A percentile compares a stretch with the other conserved stretches of the same genome.
These are phyloP conservation scores for Nibea albiflora DNA, from an alignment of 2,113 vertebrate genomes.

Conservation along the genomic window DNA sequence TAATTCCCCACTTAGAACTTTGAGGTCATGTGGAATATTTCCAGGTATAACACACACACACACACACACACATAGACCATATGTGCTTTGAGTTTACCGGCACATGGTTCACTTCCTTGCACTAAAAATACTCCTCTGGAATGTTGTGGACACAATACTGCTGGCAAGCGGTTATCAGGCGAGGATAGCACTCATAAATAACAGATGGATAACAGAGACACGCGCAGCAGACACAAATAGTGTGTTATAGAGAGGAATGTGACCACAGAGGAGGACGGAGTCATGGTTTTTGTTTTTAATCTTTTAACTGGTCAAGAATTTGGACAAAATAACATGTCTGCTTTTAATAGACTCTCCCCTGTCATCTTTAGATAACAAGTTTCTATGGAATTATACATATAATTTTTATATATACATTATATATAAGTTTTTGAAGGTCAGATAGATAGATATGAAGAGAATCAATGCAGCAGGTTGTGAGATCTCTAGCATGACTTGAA, in stretches of 20 bases:
- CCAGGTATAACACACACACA: conserved; percentile 16
- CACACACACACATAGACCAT: neutral
- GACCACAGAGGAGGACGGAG: neutral
- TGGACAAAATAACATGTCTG: neutral
- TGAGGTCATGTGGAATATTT: conserved; percentile 4
- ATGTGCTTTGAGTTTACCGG: conserved; percentile 51
- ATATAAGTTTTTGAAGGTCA: neutral
- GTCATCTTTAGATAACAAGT: neutral
- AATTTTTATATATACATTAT: no score
- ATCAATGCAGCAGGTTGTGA: no score
- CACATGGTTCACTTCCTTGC: conserved; percentile 52
- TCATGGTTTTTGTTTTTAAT: conserved; percentile 5
- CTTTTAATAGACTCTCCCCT: neutral
- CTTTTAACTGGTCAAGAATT: neutral
- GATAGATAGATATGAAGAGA: no score
- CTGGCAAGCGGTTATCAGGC: neutral
- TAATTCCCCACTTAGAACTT: neutral
- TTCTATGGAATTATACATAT: neutral
- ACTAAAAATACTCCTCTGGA: conserved; percentile 69
- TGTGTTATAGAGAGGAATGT: conserved; percentile 4
- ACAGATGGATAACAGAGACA: conserved; percentile 35
- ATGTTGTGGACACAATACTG: conserved; percentile 50
- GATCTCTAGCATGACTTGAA: no score
- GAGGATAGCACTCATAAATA: neutral
- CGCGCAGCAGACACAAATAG: neutral